A percentile compares a stretch with the other conserved stretches of the same genome.
Evolutionary conservation across 2,888 invertebrate species (phyloP).

Genomic region (Conomelus anceps): DNA sequence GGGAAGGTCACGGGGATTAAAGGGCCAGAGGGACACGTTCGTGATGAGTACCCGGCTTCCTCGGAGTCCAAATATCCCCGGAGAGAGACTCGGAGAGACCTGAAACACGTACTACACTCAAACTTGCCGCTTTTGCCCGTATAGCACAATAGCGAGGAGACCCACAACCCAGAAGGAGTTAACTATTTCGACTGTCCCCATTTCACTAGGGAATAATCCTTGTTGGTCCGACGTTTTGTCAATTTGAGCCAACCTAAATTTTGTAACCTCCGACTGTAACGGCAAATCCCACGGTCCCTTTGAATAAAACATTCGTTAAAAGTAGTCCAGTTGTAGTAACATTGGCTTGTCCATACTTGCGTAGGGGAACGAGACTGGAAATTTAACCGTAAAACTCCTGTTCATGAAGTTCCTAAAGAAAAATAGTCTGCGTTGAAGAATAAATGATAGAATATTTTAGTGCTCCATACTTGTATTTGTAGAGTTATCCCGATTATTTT

Average conservation of each 20-base stretch:
- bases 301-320: neutral
- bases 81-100: neutral
- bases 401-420: neutral
- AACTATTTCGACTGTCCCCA: neutral
- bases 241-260: neutral
- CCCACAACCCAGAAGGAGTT: neutral
- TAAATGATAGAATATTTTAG: neutral
- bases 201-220: neutral
- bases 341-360: too few species aligned
- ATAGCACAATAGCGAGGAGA: neutral
- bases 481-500: too few species aligned
- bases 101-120: neutral
- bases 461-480: too few species aligned
- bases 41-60: neutral
- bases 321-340: neutral
- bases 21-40: neutral
- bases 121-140: neutral
- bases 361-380: neutral
- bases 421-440: neutral
- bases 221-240: neutral
- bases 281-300: neutral
- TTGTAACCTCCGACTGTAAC: neutral
- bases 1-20: neutral
- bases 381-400: neutral
- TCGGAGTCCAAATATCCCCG: neutral